phyloP scores from a whole-genome alignment of 2,888 invertebrate species.

The Lissocephala sabroskyi region DNA sequence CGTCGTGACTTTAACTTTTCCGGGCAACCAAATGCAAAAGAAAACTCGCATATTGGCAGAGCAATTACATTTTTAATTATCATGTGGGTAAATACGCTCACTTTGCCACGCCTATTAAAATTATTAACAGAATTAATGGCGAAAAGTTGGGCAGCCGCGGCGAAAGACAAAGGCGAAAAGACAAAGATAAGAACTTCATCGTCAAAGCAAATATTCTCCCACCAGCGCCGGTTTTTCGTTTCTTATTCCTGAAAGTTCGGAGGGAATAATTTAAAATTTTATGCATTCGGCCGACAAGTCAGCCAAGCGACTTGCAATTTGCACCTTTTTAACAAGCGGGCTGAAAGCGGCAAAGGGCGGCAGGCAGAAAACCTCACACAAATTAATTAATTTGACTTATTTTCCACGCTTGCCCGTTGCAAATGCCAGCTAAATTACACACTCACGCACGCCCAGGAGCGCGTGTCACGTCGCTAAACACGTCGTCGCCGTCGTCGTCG shows the following conservation, averaged over 20 bases:
- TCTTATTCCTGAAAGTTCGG: too few species aligned
- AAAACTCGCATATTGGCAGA: conserved; percentile 40
- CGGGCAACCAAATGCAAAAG: not conserved
- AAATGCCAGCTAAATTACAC: conserved; percentile 22
- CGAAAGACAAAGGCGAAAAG: conserved; percentile 26
- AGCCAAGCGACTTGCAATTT: not conserved
- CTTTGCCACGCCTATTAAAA: conserved; percentile 41
- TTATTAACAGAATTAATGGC: conserved; percentile 61
- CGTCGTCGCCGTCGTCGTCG: conserved; percentile 21
- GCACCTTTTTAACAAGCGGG: not conserved
- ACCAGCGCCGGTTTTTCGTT: too few species aligned
- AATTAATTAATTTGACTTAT: conserved; percentile 4
- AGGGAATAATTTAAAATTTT: too few species aligned
- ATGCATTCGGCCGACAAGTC: too few species aligned
- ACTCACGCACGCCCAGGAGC: conserved; percentile 7
- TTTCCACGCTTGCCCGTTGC: conserved; percentile 1
- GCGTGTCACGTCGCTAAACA: conserved; percentile 19
- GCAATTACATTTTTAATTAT: conserved; percentile 59
- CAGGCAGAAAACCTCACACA: not conserved
- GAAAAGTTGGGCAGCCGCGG: conserved; percentile 32
- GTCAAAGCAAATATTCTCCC: conserved; percentile 45
- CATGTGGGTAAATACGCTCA: conserved; percentile 34
- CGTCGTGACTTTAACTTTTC: too few species aligned
- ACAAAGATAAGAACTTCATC: conserved; percentile 26
- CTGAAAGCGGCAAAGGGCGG: too few species aligned